Percentiles rank a stretch among this genome's conserved stretches.
Conservation (phyloP, 2,797 vertebrate genomes). For the Eulemur coronatus region DNA sequence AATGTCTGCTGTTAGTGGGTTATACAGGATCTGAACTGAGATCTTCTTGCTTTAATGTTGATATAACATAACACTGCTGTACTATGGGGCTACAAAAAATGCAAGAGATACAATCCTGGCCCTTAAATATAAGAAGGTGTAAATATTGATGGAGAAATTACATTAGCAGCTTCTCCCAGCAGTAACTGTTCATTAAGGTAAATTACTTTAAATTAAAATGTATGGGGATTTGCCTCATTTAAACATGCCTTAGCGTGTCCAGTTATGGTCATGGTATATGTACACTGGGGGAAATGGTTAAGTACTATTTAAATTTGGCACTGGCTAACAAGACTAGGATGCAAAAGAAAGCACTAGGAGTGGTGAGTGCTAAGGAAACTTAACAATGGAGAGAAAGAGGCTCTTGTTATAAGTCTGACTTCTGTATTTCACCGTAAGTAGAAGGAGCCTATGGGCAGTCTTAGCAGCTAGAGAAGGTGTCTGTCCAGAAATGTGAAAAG, state of each 20-base stretch:
- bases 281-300: slow-evolving; percentile 71
- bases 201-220: slow-evolving; percentile 46
- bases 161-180: neutral
- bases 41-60: neutral
- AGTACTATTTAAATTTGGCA: slow-evolving; percentile 61
- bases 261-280: slow-evolving; percentile 68
- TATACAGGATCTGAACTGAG: neutral
- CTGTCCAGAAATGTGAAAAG: neutral
- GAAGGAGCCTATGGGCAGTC: neutral
- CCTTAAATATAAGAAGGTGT: neutral
- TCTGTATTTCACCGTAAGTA: neutral
- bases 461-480: neutral
- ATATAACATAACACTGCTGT: neutral
- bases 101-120: neutral
- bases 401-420: neutral
- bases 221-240: neutral
- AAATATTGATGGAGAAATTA: neutral
- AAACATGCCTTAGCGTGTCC: slow-evolving; percentile 49
- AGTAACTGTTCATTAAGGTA: slow-evolving; percentile 34
- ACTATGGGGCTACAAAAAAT: neutral
- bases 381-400: neutral
- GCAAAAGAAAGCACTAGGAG: slow-evolving; percentile 65
- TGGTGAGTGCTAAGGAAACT: slow-evolving; percentile 24
- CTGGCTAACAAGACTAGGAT: slow-evolving; percentile 60
- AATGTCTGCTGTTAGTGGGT: neutral